Evolutionary conservation across 2,888 invertebrate genomes (phyloP).

Genomic region (Parthenolecanium corni): DNA sequence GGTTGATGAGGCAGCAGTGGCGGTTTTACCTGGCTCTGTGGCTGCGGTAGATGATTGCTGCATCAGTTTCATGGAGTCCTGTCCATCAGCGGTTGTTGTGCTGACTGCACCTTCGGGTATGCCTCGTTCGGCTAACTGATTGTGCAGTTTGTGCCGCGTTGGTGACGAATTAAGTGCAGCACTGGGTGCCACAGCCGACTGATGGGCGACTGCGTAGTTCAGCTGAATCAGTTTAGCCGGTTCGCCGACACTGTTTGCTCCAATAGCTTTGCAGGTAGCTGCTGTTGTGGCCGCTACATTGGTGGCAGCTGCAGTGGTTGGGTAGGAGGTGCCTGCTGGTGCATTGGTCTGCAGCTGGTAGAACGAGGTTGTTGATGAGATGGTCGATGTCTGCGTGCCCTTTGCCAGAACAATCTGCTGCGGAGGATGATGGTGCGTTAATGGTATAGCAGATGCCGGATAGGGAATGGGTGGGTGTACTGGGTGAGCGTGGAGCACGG

Average conservation of each 20-base stretch:
- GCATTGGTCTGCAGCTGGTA: constrained; percentile 32
- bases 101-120: constrained; percentile 26
- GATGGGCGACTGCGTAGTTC: neutral
- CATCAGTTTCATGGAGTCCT: constrained; percentile 11
- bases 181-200: neutral
- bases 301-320: neutral
- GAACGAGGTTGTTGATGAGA: constrained; percentile 34
- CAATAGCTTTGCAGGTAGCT: no score
- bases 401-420: constrained; percentile 35
- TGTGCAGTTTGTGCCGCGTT: constrained; percentile 9
- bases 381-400: constrained; percentile 35
- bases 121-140: constrained; percentile 11
- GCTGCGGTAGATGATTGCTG: neutral
- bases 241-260: neutral
- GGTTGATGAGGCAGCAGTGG: neutral
- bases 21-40: neutral
- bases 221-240: constrained; percentile 15
- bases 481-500: constrained; percentile 17
- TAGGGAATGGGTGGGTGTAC: neutral
- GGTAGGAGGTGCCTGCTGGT: neutral
- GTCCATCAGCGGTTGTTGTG: constrained; percentile 6
- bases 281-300: neutral
- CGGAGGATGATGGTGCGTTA: constrained; percentile 14
- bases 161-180: constrained; percentile 19
- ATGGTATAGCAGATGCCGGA: constrained; percentile 19